phyloP scores from a whole-genome alignment of 2,888 invertebrate species.

The Fragum fragum region DNA sequence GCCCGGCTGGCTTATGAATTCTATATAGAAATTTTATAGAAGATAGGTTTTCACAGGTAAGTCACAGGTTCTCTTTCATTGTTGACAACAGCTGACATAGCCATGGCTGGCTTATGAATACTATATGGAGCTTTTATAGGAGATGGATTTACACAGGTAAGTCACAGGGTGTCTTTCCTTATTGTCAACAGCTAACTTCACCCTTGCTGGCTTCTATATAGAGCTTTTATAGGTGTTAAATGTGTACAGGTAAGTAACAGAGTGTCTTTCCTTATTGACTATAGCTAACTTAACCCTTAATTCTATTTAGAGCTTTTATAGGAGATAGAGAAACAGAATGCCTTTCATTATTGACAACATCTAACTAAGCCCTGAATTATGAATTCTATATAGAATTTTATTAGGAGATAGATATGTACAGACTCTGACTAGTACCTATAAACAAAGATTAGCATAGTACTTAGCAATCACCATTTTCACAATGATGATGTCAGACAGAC shows the following conservation, averaged over 20 bases:
- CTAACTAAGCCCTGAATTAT: slow-evolving; percentile 93
- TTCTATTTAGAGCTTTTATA: neutral
- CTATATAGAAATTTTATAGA: neutral
- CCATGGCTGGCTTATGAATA: slow-evolving; percentile 93
- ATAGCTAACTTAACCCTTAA: neutral
- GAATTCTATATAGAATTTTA: slow-evolving; percentile 94
- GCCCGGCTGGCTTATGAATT: neutral
- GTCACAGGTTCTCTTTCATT: slow-evolving; percentile 89
- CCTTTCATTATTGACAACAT: slow-evolving; percentile 94
- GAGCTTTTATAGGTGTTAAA: slow-evolving; percentile 91
- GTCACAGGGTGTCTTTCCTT: slow-evolving; percentile 87
- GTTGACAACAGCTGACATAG: slow-evolving; percentile 93
- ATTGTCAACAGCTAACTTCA: slow-evolving; percentile 93
- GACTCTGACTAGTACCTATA: no score
- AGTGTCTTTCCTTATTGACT: neutral
- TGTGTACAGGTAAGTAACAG: slow-evolving; percentile 91
- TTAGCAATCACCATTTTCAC: no score
- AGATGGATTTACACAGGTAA: slow-evolving; percentile 92
- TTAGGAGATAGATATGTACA: slow-evolving; percentile 92
- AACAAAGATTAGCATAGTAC: no score
- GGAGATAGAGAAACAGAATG: no score
- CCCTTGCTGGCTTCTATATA: slow-evolving; percentile 93
- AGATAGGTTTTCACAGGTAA: neutral
- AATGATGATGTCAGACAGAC: no score
- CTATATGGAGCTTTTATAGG: slow-evolving; percentile 93